Evolutionary conservation across 2,888 invertebrate species (phyloP).

Genomic region (Barypeithes pellucidus): DNA sequence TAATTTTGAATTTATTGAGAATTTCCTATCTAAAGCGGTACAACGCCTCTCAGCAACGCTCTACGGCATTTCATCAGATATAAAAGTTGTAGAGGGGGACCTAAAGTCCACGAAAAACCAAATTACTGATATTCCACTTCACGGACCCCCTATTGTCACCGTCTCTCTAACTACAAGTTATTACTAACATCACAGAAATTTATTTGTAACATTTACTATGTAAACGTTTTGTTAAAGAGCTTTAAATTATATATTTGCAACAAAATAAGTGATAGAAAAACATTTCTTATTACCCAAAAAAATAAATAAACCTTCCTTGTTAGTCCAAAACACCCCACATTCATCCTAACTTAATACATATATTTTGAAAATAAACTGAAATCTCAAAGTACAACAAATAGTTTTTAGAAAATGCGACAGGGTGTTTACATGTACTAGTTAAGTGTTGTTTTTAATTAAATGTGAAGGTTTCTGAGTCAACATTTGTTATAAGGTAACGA

Average conservation of each 20-base stretch:
- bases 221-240: not conserved
- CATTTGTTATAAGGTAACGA: not conserved
- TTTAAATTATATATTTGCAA: not conserved
- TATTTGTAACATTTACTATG: not conserved
- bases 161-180: too few relatives aligned
- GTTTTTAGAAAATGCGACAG: constrained; percentile 17
- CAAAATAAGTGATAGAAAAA: not conserved
- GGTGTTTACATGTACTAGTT: constrained; percentile 20
- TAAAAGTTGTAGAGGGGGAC: too few relatives aligned
- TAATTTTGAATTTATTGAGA: too few relatives aligned
- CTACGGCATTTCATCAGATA: too few relatives aligned
- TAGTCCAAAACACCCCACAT: constrained; percentile 12
- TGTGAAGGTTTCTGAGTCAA: not conserved
- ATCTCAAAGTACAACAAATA: constrained; percentile 29
- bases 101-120: too few relatives aligned
- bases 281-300: not conserved
- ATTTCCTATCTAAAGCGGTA: too few relatives aligned
- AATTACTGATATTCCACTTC: too few relatives aligned
- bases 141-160: too few relatives aligned
- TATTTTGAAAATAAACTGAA: constrained; percentile 16
- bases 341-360: not conserved
- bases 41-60: too few relatives aligned
- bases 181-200: constrained; percentile 2
- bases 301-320: not conserved
- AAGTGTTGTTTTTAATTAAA: not conserved